Base-by-base conservation (phyloP, 2,797 vertebrate species). In the Emydoidea blandingii region DNA sequence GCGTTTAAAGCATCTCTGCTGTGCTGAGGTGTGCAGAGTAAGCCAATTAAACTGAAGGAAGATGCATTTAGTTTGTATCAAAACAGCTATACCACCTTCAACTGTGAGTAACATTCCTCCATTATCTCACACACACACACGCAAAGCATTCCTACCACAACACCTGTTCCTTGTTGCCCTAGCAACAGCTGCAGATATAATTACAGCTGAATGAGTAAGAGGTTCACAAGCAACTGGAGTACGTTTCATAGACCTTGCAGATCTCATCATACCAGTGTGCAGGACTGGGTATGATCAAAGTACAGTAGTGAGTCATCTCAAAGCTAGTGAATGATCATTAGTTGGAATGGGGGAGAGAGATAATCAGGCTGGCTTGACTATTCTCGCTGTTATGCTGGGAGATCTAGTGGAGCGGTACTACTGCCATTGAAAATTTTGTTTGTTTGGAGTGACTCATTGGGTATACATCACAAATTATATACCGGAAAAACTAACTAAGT, bases 261-360 rank as follows among this genome's bases (percentile, higher is more conserved):
- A 93, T 92, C 89, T 95, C 23, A 5, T 85, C 72, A 65, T 76
- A 87, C 44, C 21, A 1, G 53, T 79, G 53, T n/a, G 81, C 92
- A 49, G 93, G 87, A 3, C 84, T 87, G 91, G 74, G 15, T 57
- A n/a, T 95, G 86, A 93, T 96, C 96, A 97, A 86, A 96, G 94
- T 89, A 84, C 6, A 5, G 50, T 56, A 27, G 5, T 96, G 97
- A 97, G 91, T 97, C 96, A 97, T 88, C 93, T 52, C 85, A 72
- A 68, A 92, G 79, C 91, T 91, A 81, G 34, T 56, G 90, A 95
- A 78, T 56, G 90, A 94, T 97, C 92, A 89, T 52, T 56, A 85
- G 81, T 0, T 8, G 86, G 81, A 81, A 93, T 82, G 62, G 79
- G 56, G 86, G 91, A 31, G 79, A 81, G 81, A 76, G 74, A 72